Evolutionary conservation across 2,113 vertebrate species (phyloP).

Genomic region (Macrotus californicus): DNA sequence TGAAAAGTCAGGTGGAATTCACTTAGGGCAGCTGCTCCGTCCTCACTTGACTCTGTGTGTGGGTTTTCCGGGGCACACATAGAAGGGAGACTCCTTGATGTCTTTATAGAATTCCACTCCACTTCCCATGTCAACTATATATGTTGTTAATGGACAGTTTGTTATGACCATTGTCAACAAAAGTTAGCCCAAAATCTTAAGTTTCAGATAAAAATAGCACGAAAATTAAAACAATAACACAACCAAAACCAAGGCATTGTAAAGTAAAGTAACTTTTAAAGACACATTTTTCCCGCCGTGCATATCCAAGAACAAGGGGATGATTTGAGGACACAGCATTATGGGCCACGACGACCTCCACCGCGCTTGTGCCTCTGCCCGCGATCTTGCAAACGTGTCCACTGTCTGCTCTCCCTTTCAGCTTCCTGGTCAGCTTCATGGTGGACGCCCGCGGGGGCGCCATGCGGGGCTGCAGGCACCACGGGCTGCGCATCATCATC

Average conservation of each 20-base stretch:
- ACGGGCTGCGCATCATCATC: constrained; percentile 95
- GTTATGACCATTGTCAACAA: neutral
- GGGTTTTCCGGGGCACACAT: neutral
- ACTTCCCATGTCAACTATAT: neutral
- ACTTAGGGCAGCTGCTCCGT: neutral
- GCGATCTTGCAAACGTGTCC: neutral
- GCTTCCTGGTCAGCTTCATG: constrained; percentile 99
- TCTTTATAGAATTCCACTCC: neutral
- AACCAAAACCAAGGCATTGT: neutral
- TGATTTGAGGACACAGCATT: neutral
- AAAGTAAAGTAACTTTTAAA: neutral
- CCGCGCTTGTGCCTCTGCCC: neutral
- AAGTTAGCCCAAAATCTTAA: neutral
- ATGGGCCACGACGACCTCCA: neutral
- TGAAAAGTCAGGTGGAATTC: neutral
- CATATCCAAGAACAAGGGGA: neutral
- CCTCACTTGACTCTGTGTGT: neutral
- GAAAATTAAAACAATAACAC: neutral
- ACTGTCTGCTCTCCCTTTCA: constrained; percentile 72
- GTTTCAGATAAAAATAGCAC: neutral
- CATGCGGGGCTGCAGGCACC: constrained; percentile 96
- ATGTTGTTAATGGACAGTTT: neutral
- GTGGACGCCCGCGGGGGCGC: constrained; percentile 97
- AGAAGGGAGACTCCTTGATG: neutral
- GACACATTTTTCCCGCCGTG: neutral